phyloP scores from a whole-genome alignment of 2,797 vertebrate species.

The Rhincodon typus region DNA sequence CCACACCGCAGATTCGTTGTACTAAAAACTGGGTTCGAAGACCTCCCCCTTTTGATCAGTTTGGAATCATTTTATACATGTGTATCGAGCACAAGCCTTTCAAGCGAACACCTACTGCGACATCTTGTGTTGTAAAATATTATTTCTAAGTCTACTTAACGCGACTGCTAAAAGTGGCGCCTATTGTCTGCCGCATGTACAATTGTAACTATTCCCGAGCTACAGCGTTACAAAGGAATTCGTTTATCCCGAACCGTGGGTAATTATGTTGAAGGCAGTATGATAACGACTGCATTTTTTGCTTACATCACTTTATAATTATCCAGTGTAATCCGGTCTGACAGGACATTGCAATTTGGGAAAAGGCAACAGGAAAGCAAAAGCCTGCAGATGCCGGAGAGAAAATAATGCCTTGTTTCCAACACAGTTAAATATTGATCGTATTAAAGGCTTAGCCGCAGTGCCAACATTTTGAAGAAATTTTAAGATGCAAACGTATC shows the following conservation, averaged over 20 bases:
- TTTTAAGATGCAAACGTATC: neutral
- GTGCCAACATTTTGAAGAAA: neutral
- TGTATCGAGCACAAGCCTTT: neutral
- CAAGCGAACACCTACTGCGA: constrained; percentile 35
- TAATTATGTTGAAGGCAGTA: neutral
- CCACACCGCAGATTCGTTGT: neutral
- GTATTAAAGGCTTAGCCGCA: neutral
- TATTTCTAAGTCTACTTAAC: constrained; percentile 14
- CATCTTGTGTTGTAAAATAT: constrained; percentile 35
- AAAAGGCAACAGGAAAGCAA: neutral
- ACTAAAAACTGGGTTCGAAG: neutral
- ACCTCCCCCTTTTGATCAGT: neutral
- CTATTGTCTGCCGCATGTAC: neutral
- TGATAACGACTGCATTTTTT: neutral
- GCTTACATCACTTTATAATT: neutral
- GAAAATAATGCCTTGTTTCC: neutral
- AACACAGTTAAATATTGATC: neutral
- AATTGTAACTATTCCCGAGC: neutral
- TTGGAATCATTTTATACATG: neutral
- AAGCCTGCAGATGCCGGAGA: neutral
- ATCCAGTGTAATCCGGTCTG: neutral
- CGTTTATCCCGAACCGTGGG: neutral
- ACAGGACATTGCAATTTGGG: neutral
- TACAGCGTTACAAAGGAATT: neutral
- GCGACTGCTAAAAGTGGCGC: too few relatives aligned